Conservation (phyloP, 2,797 vertebrate genomes). For the Numenius phaeopus region DNA sequence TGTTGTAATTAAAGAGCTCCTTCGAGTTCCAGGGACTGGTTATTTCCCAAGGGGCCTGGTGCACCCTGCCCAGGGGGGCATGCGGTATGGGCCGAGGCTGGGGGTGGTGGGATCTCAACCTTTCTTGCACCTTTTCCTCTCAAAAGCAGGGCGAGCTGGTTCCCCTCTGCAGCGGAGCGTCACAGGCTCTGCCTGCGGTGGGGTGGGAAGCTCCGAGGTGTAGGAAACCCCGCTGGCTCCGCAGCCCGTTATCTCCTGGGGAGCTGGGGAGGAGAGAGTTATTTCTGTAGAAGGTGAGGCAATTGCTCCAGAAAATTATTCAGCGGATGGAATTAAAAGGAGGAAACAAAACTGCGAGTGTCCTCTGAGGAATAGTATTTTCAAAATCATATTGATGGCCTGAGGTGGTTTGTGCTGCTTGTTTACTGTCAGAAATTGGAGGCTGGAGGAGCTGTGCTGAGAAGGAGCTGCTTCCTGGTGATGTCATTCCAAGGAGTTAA, state of each 20-base stretch:
- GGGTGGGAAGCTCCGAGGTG: background rate
- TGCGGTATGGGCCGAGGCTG: accelerated
- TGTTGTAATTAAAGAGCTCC: accelerated
- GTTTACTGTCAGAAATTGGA: background rate
- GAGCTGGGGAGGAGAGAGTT: background rate
- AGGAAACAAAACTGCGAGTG: background rate
- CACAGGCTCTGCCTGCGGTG: background rate
- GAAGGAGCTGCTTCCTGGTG: background rate
- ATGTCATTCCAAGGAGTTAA: background rate
- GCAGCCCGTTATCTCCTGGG: background rate
- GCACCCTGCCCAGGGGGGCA: background rate
- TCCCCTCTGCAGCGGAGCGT: background rate
- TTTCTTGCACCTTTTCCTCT: accelerated
- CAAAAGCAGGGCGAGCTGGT: background rate
- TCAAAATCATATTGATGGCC: background rate
- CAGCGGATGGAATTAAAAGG: background rate
- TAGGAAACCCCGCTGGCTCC: background rate
- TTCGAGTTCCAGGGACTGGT: no score
- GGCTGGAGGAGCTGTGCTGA: background rate
- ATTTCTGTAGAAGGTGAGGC: background rate
- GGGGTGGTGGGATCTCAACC: background rate
- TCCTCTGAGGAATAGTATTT: background rate
- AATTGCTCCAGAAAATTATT: background rate
- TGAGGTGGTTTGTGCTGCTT: background rate
- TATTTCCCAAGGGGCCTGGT: background rate